phyloP scores from a whole-genome alignment of 2,888 invertebrate species.

The Iphiclides podalirius region DNA sequence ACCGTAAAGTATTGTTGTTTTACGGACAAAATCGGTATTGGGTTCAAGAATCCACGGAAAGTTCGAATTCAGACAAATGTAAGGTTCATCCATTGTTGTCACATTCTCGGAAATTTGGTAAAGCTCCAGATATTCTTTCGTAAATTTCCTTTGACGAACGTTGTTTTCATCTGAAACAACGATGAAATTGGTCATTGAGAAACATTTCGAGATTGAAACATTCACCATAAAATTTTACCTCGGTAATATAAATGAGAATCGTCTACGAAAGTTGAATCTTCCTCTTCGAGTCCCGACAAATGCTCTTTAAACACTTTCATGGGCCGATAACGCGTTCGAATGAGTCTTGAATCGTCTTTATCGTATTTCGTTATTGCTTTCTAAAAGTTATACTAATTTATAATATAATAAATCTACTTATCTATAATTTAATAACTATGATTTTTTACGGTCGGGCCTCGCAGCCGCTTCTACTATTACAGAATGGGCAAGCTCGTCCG shows the following conservation, averaged over 20 bases:
- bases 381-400: conserved; percentile 42
- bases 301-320: conserved; percentile 72
- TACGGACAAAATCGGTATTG: conserved; percentile 64
- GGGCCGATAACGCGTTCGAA: conserved; percentile 68
- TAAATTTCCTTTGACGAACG: conserved; percentile 61
- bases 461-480: no score
- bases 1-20: no score
- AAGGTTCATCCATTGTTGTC: conserved; percentile 61
- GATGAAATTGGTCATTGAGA: conserved; percentile 4
- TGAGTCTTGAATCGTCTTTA: conserved; percentile 62
- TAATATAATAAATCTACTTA: no score
- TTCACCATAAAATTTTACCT: no score
- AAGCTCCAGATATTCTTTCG: conserved; percentile 56
- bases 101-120: conserved; percentile 63
- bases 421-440: no score
- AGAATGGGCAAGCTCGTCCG: no score
- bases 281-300: conserved; percentile 59
- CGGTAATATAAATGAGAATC: conserved; percentile 70
- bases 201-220: no score
- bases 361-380: conserved; percentile 63
- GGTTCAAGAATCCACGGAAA: conserved; percentile 77
- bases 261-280: conserved; percentile 66
- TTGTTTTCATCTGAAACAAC: conserved; percentile 55
- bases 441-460: no score
- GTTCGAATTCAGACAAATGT: conserved; percentile 57